Percentiles rank a stretch among this genome's conserved stretches.
Conservation (phyloP, 2,888 invertebrate species). For the Spodoptera littoralis region DNA sequence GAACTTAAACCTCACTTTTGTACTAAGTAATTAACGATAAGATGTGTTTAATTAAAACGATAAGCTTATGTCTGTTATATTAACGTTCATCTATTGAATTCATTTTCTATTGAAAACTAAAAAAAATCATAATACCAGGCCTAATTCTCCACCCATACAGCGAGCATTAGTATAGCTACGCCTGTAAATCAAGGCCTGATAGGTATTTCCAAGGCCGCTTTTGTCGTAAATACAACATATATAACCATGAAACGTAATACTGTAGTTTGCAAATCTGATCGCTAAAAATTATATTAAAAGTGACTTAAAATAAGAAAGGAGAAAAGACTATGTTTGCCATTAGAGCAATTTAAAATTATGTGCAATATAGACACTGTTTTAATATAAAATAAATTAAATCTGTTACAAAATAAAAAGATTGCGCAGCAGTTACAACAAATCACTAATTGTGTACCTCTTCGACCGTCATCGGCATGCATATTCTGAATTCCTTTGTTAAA, state of each 20-base stretch:
- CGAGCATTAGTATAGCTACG: slow-evolving; percentile 8
- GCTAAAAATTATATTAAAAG: no score
- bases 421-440: background rate
- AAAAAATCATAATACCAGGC: slow-evolving; percentile 20
- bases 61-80: slow-evolving; percentile 8
- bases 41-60: slow-evolving; percentile 33
- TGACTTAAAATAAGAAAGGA: no score
- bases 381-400: background rate
- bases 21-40: slow-evolving; percentile 15
- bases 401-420: slow-evolving; percentile 8
- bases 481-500: slow-evolving; percentile 95
- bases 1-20: slow-evolving; percentile 17
- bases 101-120: background rate
- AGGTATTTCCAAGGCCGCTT: slow-evolving; percentile 24
- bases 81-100: no score
- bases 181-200: slow-evolving; percentile 12
- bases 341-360: no score
- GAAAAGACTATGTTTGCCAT: no score
- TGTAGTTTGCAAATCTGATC: no score
- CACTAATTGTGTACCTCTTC: slow-evolving; percentile 92
- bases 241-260: background rate
- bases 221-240: slow-evolving; percentile 17
- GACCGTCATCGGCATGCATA: slow-evolving; percentile 97
- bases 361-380: no score
- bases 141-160: slow-evolving; percentile 23